phyloP scores from a whole-genome alignment of 1,140 invertebrate species.

The Drosophila lacteicornis region DNA sequence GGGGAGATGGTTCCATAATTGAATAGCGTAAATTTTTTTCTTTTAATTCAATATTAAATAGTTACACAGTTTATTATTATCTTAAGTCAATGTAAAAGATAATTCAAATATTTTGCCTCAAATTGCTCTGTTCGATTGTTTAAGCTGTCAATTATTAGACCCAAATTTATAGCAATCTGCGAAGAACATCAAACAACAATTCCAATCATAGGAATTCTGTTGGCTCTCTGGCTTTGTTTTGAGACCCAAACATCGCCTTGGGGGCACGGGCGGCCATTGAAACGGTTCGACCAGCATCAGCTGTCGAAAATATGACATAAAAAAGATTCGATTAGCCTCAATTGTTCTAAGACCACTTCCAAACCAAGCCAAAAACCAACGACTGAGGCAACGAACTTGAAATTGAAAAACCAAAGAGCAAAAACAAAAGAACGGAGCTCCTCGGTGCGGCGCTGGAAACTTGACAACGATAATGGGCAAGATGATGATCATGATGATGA shows the following conservation, averaged over 20 bases:
- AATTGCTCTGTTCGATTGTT: constrained; percentile 26
- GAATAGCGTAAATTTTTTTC: too few species aligned
- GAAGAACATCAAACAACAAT: constrained; percentile 30
- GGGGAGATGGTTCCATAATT: too few species aligned
- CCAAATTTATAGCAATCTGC: constrained; percentile 47
- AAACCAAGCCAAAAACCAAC: constrained; percentile 42
- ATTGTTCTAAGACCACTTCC: constrained; percentile 74
- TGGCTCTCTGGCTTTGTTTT: constrained; percentile 22
- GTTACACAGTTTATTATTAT: too few species aligned
- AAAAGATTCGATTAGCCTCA: constrained; percentile 80
- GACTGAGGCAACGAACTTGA: constrained; percentile 81
- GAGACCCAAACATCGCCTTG: constrained; percentile 16
- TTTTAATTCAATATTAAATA: background rate
- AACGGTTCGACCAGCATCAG: constrained; percentile 71
- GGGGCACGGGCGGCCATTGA: constrained; percentile 46
- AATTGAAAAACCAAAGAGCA: constrained; percentile 69
- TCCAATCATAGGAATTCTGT: constrained; percentile 36
- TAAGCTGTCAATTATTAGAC: constrained; percentile 35
- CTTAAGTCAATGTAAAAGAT: background rate
- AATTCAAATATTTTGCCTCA: constrained; percentile 5
- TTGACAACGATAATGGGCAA: constrained; percentile 49
- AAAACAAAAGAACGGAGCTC: constrained; percentile 43
- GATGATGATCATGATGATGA: constrained; percentile 48
- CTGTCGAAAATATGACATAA: constrained; percentile 70
- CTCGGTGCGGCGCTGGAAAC: constrained; percentile 38